Percentiles rank a stretch among this genome's conserved stretches.
phyloP scores from a whole-genome alignment of 2,888 invertebrate genomes.

The Catonia carolina region DNA sequence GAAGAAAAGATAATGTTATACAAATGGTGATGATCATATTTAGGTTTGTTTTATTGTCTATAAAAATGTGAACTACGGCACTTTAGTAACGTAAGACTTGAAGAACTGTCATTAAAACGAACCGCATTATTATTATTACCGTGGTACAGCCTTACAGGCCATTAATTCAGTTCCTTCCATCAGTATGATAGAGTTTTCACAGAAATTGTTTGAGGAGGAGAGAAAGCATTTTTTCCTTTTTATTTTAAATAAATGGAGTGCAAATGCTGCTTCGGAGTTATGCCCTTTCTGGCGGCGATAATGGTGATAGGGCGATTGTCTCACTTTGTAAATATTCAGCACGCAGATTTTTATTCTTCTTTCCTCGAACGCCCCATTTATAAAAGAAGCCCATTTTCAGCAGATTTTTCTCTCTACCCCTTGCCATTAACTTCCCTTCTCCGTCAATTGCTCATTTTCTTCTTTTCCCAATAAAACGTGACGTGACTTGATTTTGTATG shows the following conservation, averaged over 20 bases:
- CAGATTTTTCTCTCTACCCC: conserved; percentile 20
- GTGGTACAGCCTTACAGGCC: too few species aligned
- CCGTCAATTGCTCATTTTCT: conserved; percentile 18
- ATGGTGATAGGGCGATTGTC: conserved; percentile 7
- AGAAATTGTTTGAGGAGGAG: background rate
- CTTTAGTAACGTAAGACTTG: too few species aligned
- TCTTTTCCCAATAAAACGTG: conserved; percentile 13
- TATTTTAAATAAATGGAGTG: conserved; percentile 11
- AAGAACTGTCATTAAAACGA: too few species aligned
- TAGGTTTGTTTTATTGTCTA: too few species aligned
- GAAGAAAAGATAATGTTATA: too few species aligned
- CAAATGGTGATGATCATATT: too few species aligned
- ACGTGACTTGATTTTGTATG: background rate
- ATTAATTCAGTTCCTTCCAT: too few species aligned
- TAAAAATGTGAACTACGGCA: too few species aligned
- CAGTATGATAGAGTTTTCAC: too few species aligned
- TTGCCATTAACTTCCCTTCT: conserved; percentile 16
- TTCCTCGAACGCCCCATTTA: conserved; percentile 1
- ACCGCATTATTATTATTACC: too few species aligned
- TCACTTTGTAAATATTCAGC: conserved; percentile 14
- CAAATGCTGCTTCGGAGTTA: background rate
- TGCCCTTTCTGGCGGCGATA: background rate
- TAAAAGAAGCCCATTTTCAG: conserved; percentile 25
- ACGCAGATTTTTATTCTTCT: conserved; percentile 10
- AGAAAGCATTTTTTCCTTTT: background rate